Conservation (phyloP, 2,888 invertebrate genomes). For the Leptinotarsa peninsularis region DNA sequence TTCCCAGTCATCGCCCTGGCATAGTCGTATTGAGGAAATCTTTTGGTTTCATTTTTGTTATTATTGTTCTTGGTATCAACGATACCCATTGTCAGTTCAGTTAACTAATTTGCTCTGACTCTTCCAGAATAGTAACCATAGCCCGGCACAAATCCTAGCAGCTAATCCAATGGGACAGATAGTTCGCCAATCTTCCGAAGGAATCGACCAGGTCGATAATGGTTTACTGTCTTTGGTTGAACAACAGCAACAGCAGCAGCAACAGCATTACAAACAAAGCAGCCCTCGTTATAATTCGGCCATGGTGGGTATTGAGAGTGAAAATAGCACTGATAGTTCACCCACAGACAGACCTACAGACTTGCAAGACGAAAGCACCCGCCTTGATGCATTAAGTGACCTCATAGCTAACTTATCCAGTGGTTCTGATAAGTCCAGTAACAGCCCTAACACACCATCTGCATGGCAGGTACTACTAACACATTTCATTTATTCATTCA, state of each 20-base stretch:
- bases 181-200: constrained; percentile 52
- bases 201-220: constrained; percentile 56
- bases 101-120: constrained; percentile 8
- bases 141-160: constrained; percentile 59
- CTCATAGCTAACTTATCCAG: constrained; percentile 66
- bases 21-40: too few species aligned
- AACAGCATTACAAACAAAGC: constrained; percentile 38
- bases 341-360: constrained; percentile 45
- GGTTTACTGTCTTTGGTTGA: constrained; percentile 65
- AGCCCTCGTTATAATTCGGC: constrained; percentile 47
- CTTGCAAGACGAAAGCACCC: constrained; percentile 56
- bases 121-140: constrained; percentile 59
- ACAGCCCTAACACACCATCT: constrained; percentile 63
- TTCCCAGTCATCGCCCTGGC: too few species aligned
- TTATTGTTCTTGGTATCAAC: background rate
- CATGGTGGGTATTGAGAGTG: constrained; percentile 65
- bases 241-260: constrained; percentile 56
- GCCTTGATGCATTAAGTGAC: constrained; percentile 65
- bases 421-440: constrained; percentile 65
- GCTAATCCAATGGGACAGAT: constrained; percentile 63
- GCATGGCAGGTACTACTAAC: constrained; percentile 68
- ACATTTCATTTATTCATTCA: constrained; percentile 35
- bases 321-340: constrained; percentile 47
- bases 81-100: background rate
- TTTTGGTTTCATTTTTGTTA: too few species aligned